phyloP scores from a whole-genome alignment of 2,888 invertebrate genomes.

The Entomobrya proxima region DNA sequence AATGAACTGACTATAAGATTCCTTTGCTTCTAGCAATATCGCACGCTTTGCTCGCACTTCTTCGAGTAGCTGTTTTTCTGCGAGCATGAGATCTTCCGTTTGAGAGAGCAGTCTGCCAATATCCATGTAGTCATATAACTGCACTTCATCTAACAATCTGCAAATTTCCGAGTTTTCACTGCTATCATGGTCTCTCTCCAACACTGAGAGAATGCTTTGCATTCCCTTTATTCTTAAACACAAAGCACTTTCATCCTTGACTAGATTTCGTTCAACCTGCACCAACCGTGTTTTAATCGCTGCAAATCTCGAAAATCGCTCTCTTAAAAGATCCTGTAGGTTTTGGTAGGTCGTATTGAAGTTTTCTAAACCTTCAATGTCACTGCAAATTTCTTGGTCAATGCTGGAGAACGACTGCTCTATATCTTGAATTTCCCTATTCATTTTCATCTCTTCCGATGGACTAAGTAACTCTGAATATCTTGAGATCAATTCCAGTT shows the following conservation, averaged over 20 bases:
- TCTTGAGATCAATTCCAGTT: conserved; percentile 26
- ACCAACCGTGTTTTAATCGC: conserved; percentile 59
- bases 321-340: conserved; percentile 57
- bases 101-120: conserved; percentile 39
- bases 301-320: conserved; percentile 51
- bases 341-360: conserved; percentile 33
- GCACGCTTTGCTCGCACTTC: conserved; percentile 53
- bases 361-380: conserved; percentile 46
- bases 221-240: conserved; percentile 46
- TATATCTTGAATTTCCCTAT: conserved; percentile 47
- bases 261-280: conserved; percentile 61
- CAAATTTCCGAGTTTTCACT: conserved; percentile 55
- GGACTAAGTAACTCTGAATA: conserved; percentile 39
- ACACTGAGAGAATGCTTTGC: conserved; percentile 57
- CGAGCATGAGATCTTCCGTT: conserved; percentile 53
- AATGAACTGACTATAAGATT: conserved; percentile 46
- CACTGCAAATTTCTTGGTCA: conserved; percentile 43
- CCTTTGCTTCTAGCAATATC: conserved; percentile 3
- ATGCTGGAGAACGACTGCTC: conserved; percentile 20
- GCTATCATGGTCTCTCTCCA: conserved; percentile 59
- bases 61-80: conserved; percentile 56
- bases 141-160: conserved; percentile 30
- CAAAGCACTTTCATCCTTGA: conserved; percentile 54
- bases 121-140: conserved; percentile 25
- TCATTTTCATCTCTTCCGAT: conserved; percentile 52